phyloP scores from a whole-genome alignment of 2,888 invertebrate species.

The Seira ritae region DNA sequence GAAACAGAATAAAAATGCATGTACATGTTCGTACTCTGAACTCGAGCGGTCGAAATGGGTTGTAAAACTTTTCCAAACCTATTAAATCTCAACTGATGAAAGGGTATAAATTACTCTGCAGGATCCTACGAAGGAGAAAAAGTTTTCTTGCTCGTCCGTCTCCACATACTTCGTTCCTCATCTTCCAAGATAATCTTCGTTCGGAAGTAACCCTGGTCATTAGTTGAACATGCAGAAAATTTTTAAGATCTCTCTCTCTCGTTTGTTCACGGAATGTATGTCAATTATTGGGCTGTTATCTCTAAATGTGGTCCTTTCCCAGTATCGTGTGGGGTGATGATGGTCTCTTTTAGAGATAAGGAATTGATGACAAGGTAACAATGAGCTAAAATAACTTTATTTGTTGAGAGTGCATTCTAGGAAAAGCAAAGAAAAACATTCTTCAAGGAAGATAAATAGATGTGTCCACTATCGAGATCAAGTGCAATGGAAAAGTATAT shows the following conservation, averaged over 20 bases:
- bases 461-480: too few relatives aligned
- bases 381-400: not conserved
- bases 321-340: constrained; percentile 35
- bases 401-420: not conserved
- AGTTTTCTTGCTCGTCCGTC: not conserved
- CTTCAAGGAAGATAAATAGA: not conserved
- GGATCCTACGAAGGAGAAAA: constrained; percentile 13
- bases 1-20: not conserved
- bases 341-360: constrained; percentile 3
- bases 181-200: constrained; percentile 1
- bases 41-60: not conserved
- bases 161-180: not conserved
- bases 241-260: constrained; percentile 5
- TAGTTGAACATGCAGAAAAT: constrained; percentile 45
- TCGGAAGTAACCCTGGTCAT: constrained; percentile 41
- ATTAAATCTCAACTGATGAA: constrained; percentile 62
- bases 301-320: constrained; percentile 20
- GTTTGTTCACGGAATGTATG: constrained; percentile 1
- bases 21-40: not conserved
- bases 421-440: too few relatives aligned
- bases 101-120: constrained; percentile 64
- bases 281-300: constrained; percentile 44
- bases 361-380: constrained; percentile 15
- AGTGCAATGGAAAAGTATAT: too few relatives aligned
- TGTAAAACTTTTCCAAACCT: constrained; percentile 59